Evolutionary conservation across 2,888 invertebrate genomes (phyloP).

Genomic region (Papilio elwesi): DNA sequence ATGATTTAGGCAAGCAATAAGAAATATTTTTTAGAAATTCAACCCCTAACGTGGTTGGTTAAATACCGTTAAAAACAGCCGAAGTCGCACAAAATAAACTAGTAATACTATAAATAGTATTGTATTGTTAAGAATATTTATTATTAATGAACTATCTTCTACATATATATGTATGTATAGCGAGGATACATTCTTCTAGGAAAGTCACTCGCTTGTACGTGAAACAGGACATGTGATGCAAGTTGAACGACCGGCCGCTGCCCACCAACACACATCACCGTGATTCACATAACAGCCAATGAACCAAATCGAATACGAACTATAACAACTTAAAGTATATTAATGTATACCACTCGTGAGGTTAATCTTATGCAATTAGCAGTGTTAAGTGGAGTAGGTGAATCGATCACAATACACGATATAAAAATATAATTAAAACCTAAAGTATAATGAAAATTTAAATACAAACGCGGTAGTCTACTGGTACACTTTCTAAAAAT

Average conservation of each 20-base stretch:
- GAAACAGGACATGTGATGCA: conserved; percentile 61
- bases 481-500: not conserved
- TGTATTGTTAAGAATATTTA: not conserved
- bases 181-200: conserved; percentile 11
- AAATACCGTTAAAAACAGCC: no score
- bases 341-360: conserved; percentile 34
- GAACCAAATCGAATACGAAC: conserved; percentile 50
- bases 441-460: not conserved
- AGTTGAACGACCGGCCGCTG: conserved; percentile 72
- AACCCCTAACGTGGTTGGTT: no score
- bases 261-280: conserved; percentile 54
- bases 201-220: conserved; percentile 41
- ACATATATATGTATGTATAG: no score
- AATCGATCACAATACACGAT: conserved; percentile 7
- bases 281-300: conserved; percentile 60
- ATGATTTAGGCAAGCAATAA: no score
- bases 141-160: conserved; percentile 11
- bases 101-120: not conserved
- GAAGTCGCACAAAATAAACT: not conserved
- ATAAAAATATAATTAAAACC: not conserved
- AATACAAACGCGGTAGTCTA: not conserved
- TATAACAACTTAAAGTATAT: conserved; percentile 28
- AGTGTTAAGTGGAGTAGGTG: not conserved
- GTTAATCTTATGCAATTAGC: conserved; percentile 10
- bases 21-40: no score